phyloP scores from a whole-genome alignment of 2,888 invertebrate genomes.

The Limnephilus marmoratus region DNA sequence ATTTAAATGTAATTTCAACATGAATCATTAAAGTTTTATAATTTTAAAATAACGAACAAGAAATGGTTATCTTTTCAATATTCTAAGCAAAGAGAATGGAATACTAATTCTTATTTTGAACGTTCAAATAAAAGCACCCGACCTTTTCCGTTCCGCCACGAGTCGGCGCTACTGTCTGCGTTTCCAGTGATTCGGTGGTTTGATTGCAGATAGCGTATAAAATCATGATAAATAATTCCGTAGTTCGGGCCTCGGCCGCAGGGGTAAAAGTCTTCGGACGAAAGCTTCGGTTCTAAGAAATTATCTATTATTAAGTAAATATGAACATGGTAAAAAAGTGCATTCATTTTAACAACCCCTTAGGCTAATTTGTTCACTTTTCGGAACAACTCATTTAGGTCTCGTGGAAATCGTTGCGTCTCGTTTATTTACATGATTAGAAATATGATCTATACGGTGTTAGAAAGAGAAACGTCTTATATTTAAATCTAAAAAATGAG shows the following conservation, averaged over 20 bases:
- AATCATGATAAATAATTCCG: not conserved
- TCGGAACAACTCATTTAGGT: no score
- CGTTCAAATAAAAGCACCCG: not conserved
- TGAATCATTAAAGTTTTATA: no score
- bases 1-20: no score
- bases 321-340: not conserved
- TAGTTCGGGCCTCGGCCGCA: not conserved
- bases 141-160: slow-evolving; percentile 29
- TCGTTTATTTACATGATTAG: no score
- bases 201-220: not conserved
- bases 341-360: no score
- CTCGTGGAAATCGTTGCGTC: no score
- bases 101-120: not conserved
- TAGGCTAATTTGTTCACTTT: no score
- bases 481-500: no score
- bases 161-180: slow-evolving; percentile 8
- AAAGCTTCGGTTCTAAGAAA: not conserved
- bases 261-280: not conserved
- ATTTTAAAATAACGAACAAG: not conserved
- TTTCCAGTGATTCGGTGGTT: not conserved
- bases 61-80: not conserved
- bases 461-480: no score
- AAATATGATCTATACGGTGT: no score
- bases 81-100: not conserved
- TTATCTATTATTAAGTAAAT: not conserved